Evolutionary conservation across 1,140 invertebrate species (phyloP), one percentile per base, ranked within the genome.

Genomic region (Pinna nobilis): DNA sequence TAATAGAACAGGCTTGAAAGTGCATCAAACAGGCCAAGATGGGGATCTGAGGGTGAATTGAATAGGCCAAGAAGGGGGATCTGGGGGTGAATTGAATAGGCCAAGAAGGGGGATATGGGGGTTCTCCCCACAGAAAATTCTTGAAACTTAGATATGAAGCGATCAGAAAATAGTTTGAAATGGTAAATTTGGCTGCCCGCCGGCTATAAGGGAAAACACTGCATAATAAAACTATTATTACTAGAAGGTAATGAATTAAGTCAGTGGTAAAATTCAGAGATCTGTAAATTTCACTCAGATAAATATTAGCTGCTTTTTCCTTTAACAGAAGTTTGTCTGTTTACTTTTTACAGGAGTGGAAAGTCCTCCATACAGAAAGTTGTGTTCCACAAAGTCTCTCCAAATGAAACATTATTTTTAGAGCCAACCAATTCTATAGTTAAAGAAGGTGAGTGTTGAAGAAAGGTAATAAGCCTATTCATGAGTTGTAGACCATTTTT

Each of bases 331-430:
- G 20, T 57, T n/a, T 15, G n/a, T 66, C 90, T 91, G n/a, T n/a
- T n/a, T n/a, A n/a, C n/a, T 74, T 51, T 67, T 87, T 87, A 74
- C 83, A 97, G 98, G 87, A 99, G 97, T 89, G 98, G 98, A 70
- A 99, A 99, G 90, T 99, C 98, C n/a, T 99, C 98, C 2, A 99
- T 99, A 86, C 96, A 99, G 88, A 99, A 99, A 92, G 98, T 99
- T 9, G 98, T 99, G 15, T 99, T 99, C 90, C 98, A 99, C 86
- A 99, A 99, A 91, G 99, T 99, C 96, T 98, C 97, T 13, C 98
- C 98, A 9, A 99, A 99, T 91, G 98, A 99, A 91, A 99, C 98
- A 3, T 90, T 99, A n/a, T 99, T 99, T 83, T 90, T 99, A 44
- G 98, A 99, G 89, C 98, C 96, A 79, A 99, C 98, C 66, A 98